Conservation (phyloP, 2,888 invertebrate genomes). For the Anodontia alba region DNA sequence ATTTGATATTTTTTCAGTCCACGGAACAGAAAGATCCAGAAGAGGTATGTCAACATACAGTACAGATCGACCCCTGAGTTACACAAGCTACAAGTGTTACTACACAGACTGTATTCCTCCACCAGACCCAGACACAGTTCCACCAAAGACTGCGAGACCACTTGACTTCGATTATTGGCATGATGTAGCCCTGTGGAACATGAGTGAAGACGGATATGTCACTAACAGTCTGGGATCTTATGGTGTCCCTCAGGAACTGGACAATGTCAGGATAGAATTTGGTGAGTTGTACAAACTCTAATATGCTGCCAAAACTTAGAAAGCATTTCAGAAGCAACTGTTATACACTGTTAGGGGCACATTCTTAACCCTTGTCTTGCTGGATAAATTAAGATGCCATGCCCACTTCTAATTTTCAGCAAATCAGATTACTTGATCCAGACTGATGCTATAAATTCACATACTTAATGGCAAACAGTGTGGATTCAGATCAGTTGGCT, state of each 20-base stretch:
- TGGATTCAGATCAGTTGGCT: too few species aligned
- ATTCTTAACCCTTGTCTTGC: too few species aligned
- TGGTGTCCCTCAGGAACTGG: conserved; percentile 53
- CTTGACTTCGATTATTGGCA: conserved; percentile 47
- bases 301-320: too few species aligned
- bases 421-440: too few species aligned
- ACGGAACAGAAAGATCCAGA: conserved; percentile 35
- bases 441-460: too few species aligned
- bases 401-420: too few species aligned
- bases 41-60: conserved; percentile 17
- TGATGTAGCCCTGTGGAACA: conserved; percentile 40
- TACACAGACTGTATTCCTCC: conserved; percentile 78
- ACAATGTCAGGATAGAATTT: conserved; percentile 48
- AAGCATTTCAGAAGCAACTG: too few species aligned
- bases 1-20: conserved; percentile 40
- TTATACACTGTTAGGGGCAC: too few species aligned
- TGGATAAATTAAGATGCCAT: too few species aligned
- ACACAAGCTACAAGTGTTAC: conserved; percentile 68
- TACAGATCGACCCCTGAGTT: conserved; percentile 28
- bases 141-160: conserved; percentile 51
- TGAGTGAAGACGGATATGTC: conserved; percentile 40
- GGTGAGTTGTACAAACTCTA: too few species aligned
- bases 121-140: conserved; percentile 68
- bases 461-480: too few species aligned
- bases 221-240: conserved; percentile 35